phyloP scores from a whole-genome alignment of 2,888 invertebrate genomes.

The Tribolium freemani region DNA sequence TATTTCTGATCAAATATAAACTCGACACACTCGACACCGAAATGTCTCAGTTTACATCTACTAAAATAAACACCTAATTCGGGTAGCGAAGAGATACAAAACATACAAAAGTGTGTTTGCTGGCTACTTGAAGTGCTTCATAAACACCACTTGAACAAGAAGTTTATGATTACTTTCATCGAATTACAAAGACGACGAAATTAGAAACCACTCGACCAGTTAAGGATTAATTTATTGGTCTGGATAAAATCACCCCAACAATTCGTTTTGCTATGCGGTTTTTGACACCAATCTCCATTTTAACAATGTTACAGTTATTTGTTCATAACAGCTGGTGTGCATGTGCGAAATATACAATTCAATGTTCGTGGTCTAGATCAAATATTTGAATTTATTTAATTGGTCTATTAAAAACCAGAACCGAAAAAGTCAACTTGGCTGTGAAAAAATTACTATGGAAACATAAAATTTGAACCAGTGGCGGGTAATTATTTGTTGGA shows the following conservation, averaged over 20 bases:
- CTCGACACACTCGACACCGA: slow-evolving; percentile 8
- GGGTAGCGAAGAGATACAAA: slow-evolving; percentile 30
- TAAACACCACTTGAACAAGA: slow-evolving; percentile 6
- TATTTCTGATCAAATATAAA: background rate
- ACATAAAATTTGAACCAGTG: no score
- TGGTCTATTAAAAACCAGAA: background rate
- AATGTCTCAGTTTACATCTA: slow-evolving; percentile 33
- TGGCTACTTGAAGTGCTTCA: slow-evolving; percentile 13
- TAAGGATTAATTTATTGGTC: background rate
- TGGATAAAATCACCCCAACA: background rate
- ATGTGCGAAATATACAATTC: background rate
- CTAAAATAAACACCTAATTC: slow-evolving; percentile 36
- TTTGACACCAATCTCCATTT: background rate
- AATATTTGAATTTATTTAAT: background rate
- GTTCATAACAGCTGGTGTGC: background rate
- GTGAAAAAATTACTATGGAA: no score
- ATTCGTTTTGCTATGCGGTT: background rate
- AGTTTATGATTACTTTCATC: slow-evolving; percentile 15
- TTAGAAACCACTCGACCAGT: background rate
- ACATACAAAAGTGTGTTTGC: slow-evolving; percentile 14
- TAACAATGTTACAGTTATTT: background rate
- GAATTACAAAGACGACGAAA: background rate
- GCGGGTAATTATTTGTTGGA: no score
- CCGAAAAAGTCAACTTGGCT: no score
- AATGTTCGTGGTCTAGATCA: background rate